Evolutionary conservation across 92 coral and sea anemone genomes (phyloP), one percentile per base, ranked within the genome.

Genomic region (Virgularia gustaviana): DNA sequence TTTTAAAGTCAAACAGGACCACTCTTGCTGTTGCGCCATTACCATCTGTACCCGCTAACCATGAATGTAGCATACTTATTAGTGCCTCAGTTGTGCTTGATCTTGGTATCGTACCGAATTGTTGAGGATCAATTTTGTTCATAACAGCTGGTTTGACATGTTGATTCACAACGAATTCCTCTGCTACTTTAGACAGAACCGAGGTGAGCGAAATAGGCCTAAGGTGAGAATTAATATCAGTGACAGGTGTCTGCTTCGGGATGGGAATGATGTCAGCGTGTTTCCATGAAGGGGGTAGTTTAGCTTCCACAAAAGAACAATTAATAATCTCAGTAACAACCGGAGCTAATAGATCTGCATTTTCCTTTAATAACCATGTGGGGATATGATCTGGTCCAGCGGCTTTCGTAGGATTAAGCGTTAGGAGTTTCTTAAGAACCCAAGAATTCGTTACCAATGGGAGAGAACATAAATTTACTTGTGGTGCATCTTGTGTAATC

Each of bases 401-500:
- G 23, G 61, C 75, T 28, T 70, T 70, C 9, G 75, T 28, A 36
- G 75, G 57, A 70, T 70, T 70, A 9, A 70, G 57, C 53, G 20
- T 45, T 45, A 24, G 10, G 19, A 24, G 53, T 15, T 15, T 45
- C 19, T 2, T 9, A 24, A 45, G 53, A 45, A 24, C 15, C 53
- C 15, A 9, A 18, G 20, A 45, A 9, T 45, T 24, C 15, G 20
- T 8, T 41, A 9, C 9, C 9, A 41, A 41, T 41, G 9, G 49
- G 49, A 8, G 49, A 41, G 49, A 41, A 35, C 22, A 24, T 15
- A 35, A 54, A 54, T 24, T 54, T 53, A 23, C 6, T 33, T 53
- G 59, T 28, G 28, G n/a, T n/a, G n/a, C n/a, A n/a, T n/a, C n/a
- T n/a, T n/a, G n/a, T n/a, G n/a, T n/a, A n/a, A n/a, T n/a, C n/a